These are phyloP conservation scores for Parazoanthus swiftii DNA, from an alignment of 92 coral and sea anemone genomes.

Conservation along the genomic window DNA sequence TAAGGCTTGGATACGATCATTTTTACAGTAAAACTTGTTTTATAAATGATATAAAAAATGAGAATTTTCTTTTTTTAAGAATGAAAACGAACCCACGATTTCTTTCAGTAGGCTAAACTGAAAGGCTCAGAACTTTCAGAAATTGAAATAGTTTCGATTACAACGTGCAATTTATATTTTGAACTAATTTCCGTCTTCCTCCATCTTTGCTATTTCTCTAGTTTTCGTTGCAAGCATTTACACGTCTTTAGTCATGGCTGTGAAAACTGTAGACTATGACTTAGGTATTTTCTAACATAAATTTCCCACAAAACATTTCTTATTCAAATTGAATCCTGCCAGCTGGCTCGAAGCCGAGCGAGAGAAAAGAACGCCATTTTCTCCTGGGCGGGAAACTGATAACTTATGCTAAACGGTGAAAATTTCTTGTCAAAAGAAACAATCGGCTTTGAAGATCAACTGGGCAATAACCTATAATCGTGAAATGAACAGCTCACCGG, in stretches of 20 bases:
- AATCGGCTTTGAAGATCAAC: not conserved
- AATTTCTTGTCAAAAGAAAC: not conserved
- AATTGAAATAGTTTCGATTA: not conserved
- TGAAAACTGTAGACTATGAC: too few species aligned
- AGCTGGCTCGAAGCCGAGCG: not conserved
- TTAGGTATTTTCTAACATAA: not conserved
- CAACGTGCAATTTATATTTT: not conserved
- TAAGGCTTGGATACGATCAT: too few species aligned
- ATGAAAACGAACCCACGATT: too few species aligned
- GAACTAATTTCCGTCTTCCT: not conserved
- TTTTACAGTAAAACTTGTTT: too few species aligned
- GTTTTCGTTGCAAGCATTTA: not conserved
- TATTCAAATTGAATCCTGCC: not conserved
- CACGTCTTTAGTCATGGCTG: not conserved
- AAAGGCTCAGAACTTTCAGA: too few species aligned
- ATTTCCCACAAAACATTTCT: not conserved
- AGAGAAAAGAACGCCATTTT: not conserved
- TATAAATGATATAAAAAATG: too few species aligned
- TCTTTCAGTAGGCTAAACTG: too few species aligned
- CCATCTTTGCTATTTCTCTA: not conserved
- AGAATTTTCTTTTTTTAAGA: too few species aligned
- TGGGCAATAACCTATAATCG: not conserved
- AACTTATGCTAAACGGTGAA: not conserved
- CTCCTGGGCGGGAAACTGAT: constrained; percentile 14
- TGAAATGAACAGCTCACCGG: not conserved